Percentiles rank a stretch among this genome's conserved stretches.
Evolutionary conservation across 2,888 invertebrate genomes (phyloP).

Genomic region (Cecidostiba fungosa): DNA sequence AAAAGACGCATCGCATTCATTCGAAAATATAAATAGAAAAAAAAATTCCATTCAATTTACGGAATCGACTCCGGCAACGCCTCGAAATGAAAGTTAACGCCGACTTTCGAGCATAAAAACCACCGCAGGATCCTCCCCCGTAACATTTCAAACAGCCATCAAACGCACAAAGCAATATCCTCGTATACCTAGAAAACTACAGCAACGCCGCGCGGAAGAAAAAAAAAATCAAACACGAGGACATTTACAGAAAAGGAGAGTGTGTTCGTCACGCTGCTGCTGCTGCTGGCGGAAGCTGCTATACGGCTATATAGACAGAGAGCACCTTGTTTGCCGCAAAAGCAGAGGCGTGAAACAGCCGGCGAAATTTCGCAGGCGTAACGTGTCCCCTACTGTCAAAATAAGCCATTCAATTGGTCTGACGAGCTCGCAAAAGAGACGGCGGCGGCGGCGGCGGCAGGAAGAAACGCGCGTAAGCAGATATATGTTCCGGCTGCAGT

Average conservation of each 20-base stretch:
- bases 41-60: not conserved
- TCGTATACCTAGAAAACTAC: slow-evolving; percentile 15
- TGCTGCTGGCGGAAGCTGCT: slow-evolving; percentile 11
- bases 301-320: not conserved
- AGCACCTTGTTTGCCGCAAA: not conserved
- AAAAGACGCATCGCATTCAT: not conserved
- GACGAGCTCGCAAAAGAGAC: slow-evolving; percentile 63
- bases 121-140: not conserved
- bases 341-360: slow-evolving; percentile 74
- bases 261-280: not conserved
- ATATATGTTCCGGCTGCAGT: slow-evolving; percentile 68
- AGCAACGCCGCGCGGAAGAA: too few relatives aligned
- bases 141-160: not conserved
- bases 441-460: not conserved
- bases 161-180: not conserved
- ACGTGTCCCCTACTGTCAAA: slow-evolving; percentile 79
- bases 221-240: slow-evolving; percentile 1
- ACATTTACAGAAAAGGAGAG: not conserved
- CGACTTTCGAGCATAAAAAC: not conserved
- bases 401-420: slow-evolving; percentile 72
- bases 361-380: slow-evolving; percentile 76
- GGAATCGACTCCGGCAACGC: not conserved
- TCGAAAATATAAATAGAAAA: not conserved
- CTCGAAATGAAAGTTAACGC: not conserved
- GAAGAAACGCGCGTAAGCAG: slow-evolving; percentile 7